These are phyloP conservation scores for Chloropsis cyanopogon DNA, from an alignment of 2,113 vertebrate genomes.

Conservation along the genomic window DNA sequence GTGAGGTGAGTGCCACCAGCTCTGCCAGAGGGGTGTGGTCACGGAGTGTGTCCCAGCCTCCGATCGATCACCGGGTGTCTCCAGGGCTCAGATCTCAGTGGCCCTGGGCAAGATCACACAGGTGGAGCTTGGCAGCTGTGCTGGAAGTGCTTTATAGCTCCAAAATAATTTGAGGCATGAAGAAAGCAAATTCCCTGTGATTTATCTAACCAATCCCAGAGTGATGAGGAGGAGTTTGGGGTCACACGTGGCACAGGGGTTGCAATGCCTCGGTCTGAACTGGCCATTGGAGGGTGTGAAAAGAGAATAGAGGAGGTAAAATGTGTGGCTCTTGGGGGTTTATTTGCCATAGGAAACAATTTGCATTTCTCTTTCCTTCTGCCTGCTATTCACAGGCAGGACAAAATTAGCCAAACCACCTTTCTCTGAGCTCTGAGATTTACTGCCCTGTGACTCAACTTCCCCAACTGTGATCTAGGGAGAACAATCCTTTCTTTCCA, in stretches of 20 bases:
- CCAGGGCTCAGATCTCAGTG: background rate
- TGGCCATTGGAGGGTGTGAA: background rate
- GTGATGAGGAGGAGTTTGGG: background rate
- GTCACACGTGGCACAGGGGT: background rate
- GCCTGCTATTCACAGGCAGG: background rate
- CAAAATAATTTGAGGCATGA: conserved; percentile 4
- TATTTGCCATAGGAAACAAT: background rate
- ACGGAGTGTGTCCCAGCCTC: background rate
- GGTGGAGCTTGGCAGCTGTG: background rate
- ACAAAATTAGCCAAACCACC: background rate
- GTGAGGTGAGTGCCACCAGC: background rate
- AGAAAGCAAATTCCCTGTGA: conserved; percentile 3
- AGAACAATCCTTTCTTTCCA: background rate
- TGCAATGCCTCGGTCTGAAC: fast-evolving
- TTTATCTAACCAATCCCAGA: background rate
- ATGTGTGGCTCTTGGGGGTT: background rate
- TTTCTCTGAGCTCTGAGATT: background rate
- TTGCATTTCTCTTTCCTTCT: background rate
- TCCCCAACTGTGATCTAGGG: background rate
- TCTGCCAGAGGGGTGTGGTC: background rate
- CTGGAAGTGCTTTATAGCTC: background rate
- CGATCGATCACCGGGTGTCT: background rate
- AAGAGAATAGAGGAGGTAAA: background rate
- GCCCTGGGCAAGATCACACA: background rate
- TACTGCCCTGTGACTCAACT: background rate